phyloP scores from a whole-genome alignment of 2,113 vertebrate genomes.

The Micronisus gabar region DNA sequence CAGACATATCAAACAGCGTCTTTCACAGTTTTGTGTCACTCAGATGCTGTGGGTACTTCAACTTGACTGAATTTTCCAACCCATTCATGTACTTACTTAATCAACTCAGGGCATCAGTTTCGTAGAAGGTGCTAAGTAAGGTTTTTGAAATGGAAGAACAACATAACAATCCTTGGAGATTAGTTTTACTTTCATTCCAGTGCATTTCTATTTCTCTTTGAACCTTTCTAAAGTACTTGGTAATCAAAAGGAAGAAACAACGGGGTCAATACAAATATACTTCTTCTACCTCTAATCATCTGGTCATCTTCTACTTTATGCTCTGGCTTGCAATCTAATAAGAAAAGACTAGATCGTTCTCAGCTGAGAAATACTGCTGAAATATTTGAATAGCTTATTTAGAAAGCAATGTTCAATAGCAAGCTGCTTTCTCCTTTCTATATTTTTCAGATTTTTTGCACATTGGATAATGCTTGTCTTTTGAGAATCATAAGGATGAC shows the following conservation, averaged over 20 bases:
- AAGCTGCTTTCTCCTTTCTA: background rate
- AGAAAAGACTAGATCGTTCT: background rate
- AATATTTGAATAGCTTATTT: background rate
- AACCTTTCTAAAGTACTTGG: background rate
- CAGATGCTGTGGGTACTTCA: background rate
- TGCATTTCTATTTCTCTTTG: background rate
- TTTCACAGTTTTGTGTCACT: background rate
- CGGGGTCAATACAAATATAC: background rate
- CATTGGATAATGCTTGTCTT: background rate
- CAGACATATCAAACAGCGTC: background rate
- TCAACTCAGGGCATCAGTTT: background rate
- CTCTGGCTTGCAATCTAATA: background rate
- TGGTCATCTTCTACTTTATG: background rate
- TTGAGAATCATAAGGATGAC: background rate
- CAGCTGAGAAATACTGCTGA: background rate
- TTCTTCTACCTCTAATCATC: background rate
- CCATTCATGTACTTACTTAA: background rate
- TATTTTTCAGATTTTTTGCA: background rate
- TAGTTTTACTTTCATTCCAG: background rate
- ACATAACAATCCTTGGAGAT: background rate
- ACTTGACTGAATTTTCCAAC: background rate
- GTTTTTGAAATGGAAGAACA: background rate
- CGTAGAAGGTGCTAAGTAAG: background rate
- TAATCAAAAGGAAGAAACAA: background rate
- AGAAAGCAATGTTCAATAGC: background rate